Base-by-base conservation (phyloP, 2,797 vertebrate species). In the Halcyon leucocephala region DNA sequence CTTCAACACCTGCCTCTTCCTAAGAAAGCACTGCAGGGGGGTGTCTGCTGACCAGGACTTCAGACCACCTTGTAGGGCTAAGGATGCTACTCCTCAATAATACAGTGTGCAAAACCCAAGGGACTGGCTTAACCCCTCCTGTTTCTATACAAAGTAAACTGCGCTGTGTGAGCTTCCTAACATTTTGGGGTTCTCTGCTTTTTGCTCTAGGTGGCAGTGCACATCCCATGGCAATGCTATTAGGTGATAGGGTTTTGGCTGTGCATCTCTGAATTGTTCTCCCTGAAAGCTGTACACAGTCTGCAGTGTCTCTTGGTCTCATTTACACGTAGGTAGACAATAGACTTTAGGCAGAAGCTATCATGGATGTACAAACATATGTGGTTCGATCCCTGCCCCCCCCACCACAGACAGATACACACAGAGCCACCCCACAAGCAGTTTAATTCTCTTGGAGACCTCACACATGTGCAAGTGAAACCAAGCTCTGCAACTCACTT, bases 351-450 rank as follows among this genome's bases (percentile, higher is more conserved):
- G 31, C 62, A 71, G 44, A 79, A 77, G 28, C 28, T 37, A n/a
- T 16, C 5, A 55, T 0, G 5, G 76, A 76, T 28, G 21, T 49
- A 74, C 5, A 52, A 51, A 80, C 1, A 0, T 19, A 7, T 4
- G 16, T 14, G 57, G 8, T n/a, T 62, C 65, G 19, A 89, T 24
- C 44, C 41, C 37, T 61, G 37, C 2, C 17, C 19, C 22, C 22
- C n/a, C 4, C 21, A 73, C 9, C 13, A 74, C 46, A 81, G 46
- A 79, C 25, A 31, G 54, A 39, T 15, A 51, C 19, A 25, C 73
- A 65, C 42, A 87, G 61, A 62, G 39, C 35, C 62, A 85, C 35
- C 15, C 12, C 35, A 31, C 24, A 61, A 60, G 8, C 33, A 96
- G 29, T 8, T 26, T 29, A 28, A 70, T 39, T 66, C 69, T 28